phyloP scores from a whole-genome alignment of 2,113 vertebrate species.

The Amphiprion ocellaris region DNA sequence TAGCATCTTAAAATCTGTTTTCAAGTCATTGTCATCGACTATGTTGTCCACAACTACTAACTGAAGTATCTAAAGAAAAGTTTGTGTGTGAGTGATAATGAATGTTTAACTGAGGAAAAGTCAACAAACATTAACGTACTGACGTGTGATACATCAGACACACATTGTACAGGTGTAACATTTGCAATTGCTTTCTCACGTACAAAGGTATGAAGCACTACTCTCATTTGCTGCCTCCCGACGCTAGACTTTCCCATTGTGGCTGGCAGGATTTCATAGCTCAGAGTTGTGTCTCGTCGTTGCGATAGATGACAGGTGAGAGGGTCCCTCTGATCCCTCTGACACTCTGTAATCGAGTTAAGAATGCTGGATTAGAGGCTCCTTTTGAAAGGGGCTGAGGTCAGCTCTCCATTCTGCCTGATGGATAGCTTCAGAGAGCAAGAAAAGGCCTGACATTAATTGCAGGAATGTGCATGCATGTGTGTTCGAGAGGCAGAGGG shows the following conservation, averaged over 20 bases:
- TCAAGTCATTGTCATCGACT: no score
- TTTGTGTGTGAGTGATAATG: no score
- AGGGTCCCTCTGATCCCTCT: constrained; percentile 76
- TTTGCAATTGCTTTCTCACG: neutral
- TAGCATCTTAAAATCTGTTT: no score
- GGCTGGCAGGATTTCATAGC: constrained; percentile 27
- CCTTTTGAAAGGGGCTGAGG: constrained; percentile 78
- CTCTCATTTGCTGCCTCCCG: constrained; percentile 24
- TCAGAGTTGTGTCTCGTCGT: constrained; percentile 49
- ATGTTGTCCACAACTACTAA: no score
- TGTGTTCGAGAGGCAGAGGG: constrained; percentile 4
- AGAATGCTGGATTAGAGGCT: constrained; percentile 84
- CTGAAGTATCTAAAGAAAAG: no score
- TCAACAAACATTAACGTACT: neutral
- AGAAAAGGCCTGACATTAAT: constrained; percentile 63
- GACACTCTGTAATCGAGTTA: constrained; percentile 87
- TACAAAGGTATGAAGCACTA: constrained; percentile 28
- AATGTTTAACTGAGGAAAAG: neutral
- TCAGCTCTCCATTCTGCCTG: constrained; percentile 71
- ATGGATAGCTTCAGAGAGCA: constrained; percentile 64
- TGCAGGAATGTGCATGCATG: constrained; percentile 63
- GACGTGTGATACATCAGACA: neutral
- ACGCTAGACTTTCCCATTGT: constrained; percentile 5
- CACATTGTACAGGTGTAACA: neutral
- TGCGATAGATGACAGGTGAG: constrained; percentile 86